Evolutionary conservation across 2,797 vertebrate species (phyloP), one percentile per base, ranked within the genome.

Genomic region (Corythornis leucogaster): DNA sequence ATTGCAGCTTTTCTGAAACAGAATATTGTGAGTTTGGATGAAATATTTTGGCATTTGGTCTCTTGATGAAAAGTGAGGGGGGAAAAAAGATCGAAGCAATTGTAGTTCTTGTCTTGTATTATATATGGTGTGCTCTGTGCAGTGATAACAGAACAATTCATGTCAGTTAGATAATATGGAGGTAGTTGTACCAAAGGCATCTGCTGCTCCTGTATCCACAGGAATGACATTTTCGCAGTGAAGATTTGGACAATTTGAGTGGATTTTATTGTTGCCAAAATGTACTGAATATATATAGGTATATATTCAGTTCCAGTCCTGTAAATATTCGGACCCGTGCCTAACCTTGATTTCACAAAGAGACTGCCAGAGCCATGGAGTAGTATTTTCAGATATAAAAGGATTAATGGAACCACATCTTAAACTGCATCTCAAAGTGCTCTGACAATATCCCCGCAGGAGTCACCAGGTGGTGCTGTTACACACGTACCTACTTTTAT

Each of bases 391-490:
- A 31, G 6, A 28, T 83, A 16, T 25, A 28, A 75, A 75, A 83
- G 20, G 22, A 66, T 88, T 75, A 43, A 71, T 30, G 35, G 46
- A 48, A 12, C 4, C 1, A 2, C 45, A 5, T 61, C 25, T 38
- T 51, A 33, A 71, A 11, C 64, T 42, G 54, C 12, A 12, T 31
- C 62, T 62, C 5, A 51, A 84, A 66, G 58, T 24, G 19, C 8
- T 31, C 19, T 43, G 20, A 26, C 33, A 15, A 74, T 33, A 43
- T 91, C 87, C 54, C 80, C 40, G 12, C 40, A 33, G 28, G 26
- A 91, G 58, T 88, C 94, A 75, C 75, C 88, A 95, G 95, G 73
- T 96, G 95, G 93, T 92, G 91, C 94, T 96, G 64, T 96, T 85
- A 62, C 3, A 93, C 73, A 26, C 18, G 4, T 3, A 63, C 2